phyloP scores from a whole-genome alignment of 2,888 invertebrate genomes.

The Alloscopus bannaensis region DNA sequence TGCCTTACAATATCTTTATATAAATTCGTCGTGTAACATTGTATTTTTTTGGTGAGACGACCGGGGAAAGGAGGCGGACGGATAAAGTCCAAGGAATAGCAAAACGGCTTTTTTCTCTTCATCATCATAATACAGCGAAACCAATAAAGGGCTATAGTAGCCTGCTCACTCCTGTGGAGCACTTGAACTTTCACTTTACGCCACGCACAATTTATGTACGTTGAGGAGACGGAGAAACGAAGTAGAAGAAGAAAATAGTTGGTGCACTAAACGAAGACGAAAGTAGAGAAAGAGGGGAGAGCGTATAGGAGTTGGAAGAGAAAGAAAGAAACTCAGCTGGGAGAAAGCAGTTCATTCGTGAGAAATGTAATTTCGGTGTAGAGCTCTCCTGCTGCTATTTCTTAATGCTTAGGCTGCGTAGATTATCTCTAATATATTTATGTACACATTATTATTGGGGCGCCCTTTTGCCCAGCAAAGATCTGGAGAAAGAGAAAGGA shows the following conservation, averaged over 20 bases:
- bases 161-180: constrained; percentile 4
- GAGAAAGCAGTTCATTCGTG: constrained; percentile 26
- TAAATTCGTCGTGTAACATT: too few species aligned
- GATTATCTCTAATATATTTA: constrained; percentile 36
- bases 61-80: constrained; percentile 15
- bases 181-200: constrained; percentile 23
- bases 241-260: constrained; percentile 14
- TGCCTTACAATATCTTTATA: too few species aligned
- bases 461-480: background rate
- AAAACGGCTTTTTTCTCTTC: constrained; percentile 18
- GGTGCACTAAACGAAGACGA: background rate
- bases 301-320: too few species aligned
- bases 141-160: constrained; percentile 21
- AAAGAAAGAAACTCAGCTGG: constrained; percentile 25
- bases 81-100: background rate
- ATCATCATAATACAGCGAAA: constrained; percentile 21
- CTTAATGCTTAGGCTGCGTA: constrained; percentile 7
- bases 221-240: too few species aligned
- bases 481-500: background rate
- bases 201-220: constrained; percentile 39
- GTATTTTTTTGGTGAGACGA: too few species aligned
- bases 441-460: constrained; percentile 28
- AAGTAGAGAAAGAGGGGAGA: background rate
- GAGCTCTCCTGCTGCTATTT: constrained; percentile 4
- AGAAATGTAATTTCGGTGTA: constrained; percentile 26